phyloP scores from a whole-genome alignment of 2,113 vertebrate genomes.

The Siniperca knerii region DNA sequence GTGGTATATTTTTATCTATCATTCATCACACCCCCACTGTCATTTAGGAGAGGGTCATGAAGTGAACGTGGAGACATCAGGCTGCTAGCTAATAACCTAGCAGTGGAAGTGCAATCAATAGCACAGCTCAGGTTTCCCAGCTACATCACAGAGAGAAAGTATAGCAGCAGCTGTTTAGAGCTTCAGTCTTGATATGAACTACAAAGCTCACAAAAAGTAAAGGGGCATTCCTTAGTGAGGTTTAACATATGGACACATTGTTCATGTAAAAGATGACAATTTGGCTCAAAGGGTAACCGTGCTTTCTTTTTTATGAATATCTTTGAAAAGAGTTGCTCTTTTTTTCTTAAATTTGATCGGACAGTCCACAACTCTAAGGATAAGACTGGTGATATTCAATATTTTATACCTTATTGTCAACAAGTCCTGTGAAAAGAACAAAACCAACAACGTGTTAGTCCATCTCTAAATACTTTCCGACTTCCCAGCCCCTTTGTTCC shows the following conservation, averaged over 20 bases:
- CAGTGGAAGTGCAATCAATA: conserved; percentile 78
- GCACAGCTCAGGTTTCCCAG: conserved; percentile 75
- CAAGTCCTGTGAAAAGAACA: no score
- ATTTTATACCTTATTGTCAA: neutral
- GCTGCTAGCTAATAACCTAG: conserved; percentile 74
- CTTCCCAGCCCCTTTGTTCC: neutral
- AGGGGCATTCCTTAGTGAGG: conserved; percentile 30
- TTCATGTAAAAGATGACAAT: conserved; percentile 30
- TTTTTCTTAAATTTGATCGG: no score
- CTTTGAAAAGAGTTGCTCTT: neutral
- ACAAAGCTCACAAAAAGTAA: conserved; percentile 45
- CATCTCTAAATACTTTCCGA: no score
- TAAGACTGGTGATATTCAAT: neutral
- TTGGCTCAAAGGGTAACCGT: neutral
- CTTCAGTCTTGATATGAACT: conserved; percentile 55
- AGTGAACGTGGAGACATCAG: conserved; percentile 74
- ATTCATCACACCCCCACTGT: conserved; percentile 66
- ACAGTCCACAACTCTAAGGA: neutral
- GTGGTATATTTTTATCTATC: conserved; percentile 41
- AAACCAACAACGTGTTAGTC: no score
- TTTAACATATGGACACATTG: conserved; percentile 50
- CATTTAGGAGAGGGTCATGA: conserved; percentile 64
- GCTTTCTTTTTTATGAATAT: conserved; percentile 2
- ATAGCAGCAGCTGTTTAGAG: conserved; percentile 76
- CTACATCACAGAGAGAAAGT: conserved; percentile 68